phyloP scores from a whole-genome alignment of 2,888 invertebrate species.

The Zaprionus bogoriensis region DNA sequence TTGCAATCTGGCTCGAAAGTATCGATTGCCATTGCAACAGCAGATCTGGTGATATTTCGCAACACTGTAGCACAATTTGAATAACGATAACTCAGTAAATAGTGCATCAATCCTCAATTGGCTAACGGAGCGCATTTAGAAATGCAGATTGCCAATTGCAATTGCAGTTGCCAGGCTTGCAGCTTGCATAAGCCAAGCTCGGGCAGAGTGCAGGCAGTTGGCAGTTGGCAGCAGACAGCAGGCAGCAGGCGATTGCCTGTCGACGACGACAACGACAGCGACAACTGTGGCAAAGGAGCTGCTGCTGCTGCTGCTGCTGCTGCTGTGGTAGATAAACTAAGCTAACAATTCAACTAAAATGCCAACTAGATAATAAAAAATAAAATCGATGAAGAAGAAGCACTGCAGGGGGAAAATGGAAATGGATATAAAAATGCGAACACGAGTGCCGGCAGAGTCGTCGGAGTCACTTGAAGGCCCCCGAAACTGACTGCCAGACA shows the following conservation, averaged over 20 bases:
- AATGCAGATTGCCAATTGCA: slow-evolving; percentile 53
- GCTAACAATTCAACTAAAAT: slow-evolving; percentile 77
- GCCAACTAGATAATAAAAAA: slow-evolving; percentile 76
- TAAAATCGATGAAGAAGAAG: slow-evolving; percentile 52
- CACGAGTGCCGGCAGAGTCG: slow-evolving; percentile 34
- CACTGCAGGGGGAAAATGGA: slow-evolving; percentile 49
- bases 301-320: slow-evolving; percentile 2
- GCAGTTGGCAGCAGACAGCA: not conserved
- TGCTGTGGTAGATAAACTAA: slow-evolving; percentile 46
- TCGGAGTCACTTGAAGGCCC: slow-evolving; percentile 37
- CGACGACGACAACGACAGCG: not conserved
- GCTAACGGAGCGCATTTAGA: slow-evolving; percentile 39
- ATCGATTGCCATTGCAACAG: not conserved
- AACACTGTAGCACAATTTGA: slow-evolving; percentile 4
- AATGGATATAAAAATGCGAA: slow-evolving; percentile 61
- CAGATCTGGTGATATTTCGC: not conserved
- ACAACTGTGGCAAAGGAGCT: slow-evolving; percentile 19
- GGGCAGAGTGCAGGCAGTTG: not conserved
- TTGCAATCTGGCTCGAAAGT: too few species aligned
- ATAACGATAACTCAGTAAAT: slow-evolving; percentile 39
- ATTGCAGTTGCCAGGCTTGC: slow-evolving; percentile 27
- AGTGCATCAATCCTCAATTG: slow-evolving; percentile 44
- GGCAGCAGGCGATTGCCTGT: not conserved
- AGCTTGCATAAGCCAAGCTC: slow-evolving; percentile 38
- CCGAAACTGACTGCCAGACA: slow-evolving; percentile 32